These are phyloP conservation scores for Sminthurinus signatus DNA, from an alignment of 1,140 invertebrate species.

Conservation along the genomic window DNA sequence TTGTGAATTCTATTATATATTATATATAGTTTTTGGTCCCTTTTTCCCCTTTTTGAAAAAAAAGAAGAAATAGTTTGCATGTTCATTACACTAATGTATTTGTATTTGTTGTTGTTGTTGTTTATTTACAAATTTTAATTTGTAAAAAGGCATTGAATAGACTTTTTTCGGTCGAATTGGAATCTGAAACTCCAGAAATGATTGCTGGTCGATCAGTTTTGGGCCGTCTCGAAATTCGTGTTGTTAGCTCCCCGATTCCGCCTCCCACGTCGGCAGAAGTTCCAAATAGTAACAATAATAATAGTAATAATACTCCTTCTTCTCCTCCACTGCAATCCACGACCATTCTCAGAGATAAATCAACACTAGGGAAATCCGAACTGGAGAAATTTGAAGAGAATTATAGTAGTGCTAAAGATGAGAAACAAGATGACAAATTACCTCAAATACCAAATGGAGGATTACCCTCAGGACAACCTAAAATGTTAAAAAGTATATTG, in stretches of 20 bases:
- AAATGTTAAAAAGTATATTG: constrained; percentile 39
- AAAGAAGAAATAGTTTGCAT: too few species aligned
- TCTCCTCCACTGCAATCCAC: neutral
- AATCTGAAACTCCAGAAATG: constrained; percentile 32
- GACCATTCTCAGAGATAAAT: neutral
- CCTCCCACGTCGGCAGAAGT: neutral
- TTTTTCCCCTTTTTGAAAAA: too few species aligned
- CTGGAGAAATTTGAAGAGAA: constrained; percentile 28
- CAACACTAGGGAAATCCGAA: constrained; percentile 11
- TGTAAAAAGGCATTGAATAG: constrained; percentile 35
- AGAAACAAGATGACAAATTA: constrained; percentile 6
- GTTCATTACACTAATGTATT: constrained; percentile 3
- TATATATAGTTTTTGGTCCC: too few species aligned
- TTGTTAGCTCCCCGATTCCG: constrained; percentile 49
- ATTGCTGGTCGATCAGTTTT: constrained; percentile 39
- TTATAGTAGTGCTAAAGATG: neutral
- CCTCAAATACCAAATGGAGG: constrained; percentile 4
- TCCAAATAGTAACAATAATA: constrained; percentile 2
- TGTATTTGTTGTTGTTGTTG: too few species aligned
- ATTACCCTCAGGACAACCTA: constrained; percentile 17
- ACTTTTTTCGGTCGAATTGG: constrained; percentile 32
- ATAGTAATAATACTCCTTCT: too few species aligned
- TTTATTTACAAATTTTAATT: too few species aligned
- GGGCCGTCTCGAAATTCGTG: constrained; percentile 71
- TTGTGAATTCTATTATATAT: too few species aligned